Evolutionary conservation across 2,888 invertebrate genomes (phyloP).

Genomic region (Dynastes tityus): DNA sequence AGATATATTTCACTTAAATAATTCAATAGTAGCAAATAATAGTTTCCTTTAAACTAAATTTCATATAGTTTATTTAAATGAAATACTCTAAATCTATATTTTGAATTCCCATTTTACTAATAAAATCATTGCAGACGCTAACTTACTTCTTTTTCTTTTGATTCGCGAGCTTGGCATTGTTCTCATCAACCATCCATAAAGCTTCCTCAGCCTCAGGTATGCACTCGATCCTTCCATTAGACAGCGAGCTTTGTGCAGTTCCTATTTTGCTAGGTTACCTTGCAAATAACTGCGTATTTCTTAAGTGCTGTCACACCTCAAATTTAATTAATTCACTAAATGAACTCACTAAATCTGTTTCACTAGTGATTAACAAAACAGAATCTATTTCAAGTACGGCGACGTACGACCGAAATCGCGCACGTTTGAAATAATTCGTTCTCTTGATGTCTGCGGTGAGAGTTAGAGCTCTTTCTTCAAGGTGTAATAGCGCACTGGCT

Average conservation of each 20-base stretch:
- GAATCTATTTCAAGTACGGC: not conserved
- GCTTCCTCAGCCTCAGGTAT: constrained; percentile 66
- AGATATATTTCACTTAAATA: too few relatives aligned
- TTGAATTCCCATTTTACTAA: too few relatives aligned
- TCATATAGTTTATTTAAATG: too few relatives aligned
- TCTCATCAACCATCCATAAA: constrained; percentile 70
- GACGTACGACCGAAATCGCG: not conserved
- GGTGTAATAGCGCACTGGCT: constrained; percentile 60
- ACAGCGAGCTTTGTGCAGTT: constrained; percentile 69
- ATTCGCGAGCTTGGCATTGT: constrained; percentile 71
- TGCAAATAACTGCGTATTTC: constrained; percentile 10
- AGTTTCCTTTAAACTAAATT: too few relatives aligned
- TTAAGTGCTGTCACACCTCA: not conserved
- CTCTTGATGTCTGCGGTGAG: constrained; percentile 15
- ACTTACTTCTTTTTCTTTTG: constrained; percentile 75
- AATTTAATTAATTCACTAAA: constrained; percentile 9
- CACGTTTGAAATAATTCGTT: constrained; percentile 5
- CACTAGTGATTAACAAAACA: not conserved
- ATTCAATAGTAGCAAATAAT: too few relatives aligned
- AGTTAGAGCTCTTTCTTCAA: constrained; percentile 53
- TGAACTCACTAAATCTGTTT: not conserved
- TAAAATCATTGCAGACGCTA: not conserved
- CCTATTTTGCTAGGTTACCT: constrained; percentile 72
- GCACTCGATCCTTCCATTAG: constrained; percentile 58
- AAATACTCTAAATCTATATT: too few relatives aligned